Conservation (phyloP, 2,797 vertebrate genomes). For the Spinibarbus caldwelli region DNA sequence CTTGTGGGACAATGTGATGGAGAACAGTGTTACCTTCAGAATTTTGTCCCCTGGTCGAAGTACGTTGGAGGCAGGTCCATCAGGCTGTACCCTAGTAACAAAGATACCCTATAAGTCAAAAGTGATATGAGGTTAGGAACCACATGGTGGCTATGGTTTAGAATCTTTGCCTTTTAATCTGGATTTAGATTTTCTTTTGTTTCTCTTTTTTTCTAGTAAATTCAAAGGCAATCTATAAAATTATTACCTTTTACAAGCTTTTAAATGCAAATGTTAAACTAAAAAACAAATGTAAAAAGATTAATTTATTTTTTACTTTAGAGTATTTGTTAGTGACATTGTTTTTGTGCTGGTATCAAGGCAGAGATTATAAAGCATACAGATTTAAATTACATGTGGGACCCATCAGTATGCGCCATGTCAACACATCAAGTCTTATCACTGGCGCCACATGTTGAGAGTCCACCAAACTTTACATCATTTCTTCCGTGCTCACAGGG, state of each 20-base stretch:
- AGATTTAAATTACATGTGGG: constrained; percentile 56
- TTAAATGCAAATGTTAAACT: constrained; percentile 3
- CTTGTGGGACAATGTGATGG: constrained; percentile 60
- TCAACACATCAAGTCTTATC: constrained; percentile 41
- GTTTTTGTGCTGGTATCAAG: constrained; percentile 71
- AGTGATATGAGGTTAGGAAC: constrained; percentile 99
- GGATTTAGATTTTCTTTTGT: constrained; percentile 30
- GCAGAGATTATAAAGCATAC: constrained; percentile 86
- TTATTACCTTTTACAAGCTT: neutral
- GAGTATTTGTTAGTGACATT: neutral
- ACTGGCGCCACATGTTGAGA: constrained; percentile 51
- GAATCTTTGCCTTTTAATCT: constrained; percentile 82
- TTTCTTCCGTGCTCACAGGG: constrained; percentile 42
- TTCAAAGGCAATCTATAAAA: neutral
- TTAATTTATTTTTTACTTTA: neutral
- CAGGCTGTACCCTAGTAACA: constrained; percentile 99
- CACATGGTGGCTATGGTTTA: constrained; percentile 87
- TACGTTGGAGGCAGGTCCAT: constrained; percentile 90
- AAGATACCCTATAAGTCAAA: constrained; percentile 99
- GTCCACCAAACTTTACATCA: constrained; percentile 54
- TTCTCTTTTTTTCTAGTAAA: constrained; percentile 6
- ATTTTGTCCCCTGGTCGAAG: constrained; percentile 99
- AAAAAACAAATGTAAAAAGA: neutral
- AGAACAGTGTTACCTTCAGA: constrained; percentile 88
- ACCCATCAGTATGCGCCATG: constrained; percentile 55